These are phyloP conservation scores for Hemistola chrysoprasaria DNA, from an alignment of 2,888 invertebrate genomes.

Conservation along the genomic window DNA sequence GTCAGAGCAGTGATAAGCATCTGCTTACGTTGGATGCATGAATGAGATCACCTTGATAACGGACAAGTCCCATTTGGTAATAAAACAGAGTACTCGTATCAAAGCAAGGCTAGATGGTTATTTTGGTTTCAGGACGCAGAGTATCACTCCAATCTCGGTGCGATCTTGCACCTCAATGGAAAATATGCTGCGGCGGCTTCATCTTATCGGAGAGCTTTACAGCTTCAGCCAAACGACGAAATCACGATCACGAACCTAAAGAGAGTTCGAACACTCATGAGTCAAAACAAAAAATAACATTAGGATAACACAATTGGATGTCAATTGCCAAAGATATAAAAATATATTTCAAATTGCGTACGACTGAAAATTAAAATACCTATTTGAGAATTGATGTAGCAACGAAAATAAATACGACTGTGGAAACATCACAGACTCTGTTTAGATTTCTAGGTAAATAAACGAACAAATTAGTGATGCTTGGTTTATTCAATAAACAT, in stretches of 20 bases:
- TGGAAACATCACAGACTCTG: constrained; percentile 7
- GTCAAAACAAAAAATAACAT: constrained; percentile 58
- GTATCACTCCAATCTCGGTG: constrained; percentile 96
- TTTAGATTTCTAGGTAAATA: neutral
- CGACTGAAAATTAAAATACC: constrained; percentile 27
- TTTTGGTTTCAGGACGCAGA: constrained; percentile 87
- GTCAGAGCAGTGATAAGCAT: too few species aligned
- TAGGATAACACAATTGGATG: constrained; percentile 48
- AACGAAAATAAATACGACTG: constrained; percentile 23
- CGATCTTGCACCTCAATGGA: constrained; percentile 96
- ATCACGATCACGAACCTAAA: constrained; percentile 95
- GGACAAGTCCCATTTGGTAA: constrained; percentile 16
- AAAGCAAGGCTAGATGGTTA: constrained; percentile 17
- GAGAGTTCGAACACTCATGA: constrained; percentile 65
- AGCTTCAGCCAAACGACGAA: constrained; percentile 93
- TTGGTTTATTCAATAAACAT: constrained; percentile 19
- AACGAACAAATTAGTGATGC: constrained; percentile 12
- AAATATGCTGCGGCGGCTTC: constrained; percentile 93
- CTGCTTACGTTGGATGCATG: neutral
- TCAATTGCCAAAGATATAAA: constrained; percentile 72
- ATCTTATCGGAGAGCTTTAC: constrained; percentile 92
- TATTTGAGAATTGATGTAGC: constrained; percentile 22
- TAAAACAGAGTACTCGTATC: constrained; percentile 7
- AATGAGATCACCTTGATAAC: constrained; percentile 9
- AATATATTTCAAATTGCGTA: constrained; percentile 39